These are phyloP conservation scores for Oscheius onirici DNA, from an alignment of 2,888 invertebrate species.

Conservation along the genomic window DNA sequence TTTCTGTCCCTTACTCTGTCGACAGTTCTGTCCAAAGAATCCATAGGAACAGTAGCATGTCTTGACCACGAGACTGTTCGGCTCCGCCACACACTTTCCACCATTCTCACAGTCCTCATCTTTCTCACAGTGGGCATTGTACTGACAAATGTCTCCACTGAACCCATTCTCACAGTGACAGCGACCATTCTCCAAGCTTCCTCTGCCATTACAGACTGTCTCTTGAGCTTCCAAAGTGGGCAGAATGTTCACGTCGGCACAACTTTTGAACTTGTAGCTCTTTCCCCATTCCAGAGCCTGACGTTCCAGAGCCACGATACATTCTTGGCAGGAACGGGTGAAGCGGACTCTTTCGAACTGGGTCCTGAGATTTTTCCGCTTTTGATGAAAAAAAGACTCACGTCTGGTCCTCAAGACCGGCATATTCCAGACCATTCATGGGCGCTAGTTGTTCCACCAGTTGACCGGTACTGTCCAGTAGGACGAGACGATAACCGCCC, in stretches of 20 bases:
- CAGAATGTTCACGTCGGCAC: slow-evolving; percentile 81
- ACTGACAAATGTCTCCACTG: slow-evolving; percentile 86
- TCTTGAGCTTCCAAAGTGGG: neutral
- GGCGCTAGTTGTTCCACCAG: slow-evolving; percentile 55
- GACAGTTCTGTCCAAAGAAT: slow-evolving; percentile 65
- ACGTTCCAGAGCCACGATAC: slow-evolving; percentile 86
- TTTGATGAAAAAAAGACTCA: slow-evolving; percentile 20
- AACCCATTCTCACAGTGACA: slow-evolving; percentile 76
- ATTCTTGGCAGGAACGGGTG: slow-evolving; percentile 73
- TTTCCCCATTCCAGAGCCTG: slow-evolving; percentile 90
- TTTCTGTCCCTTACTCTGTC: slow-evolving; percentile 46
- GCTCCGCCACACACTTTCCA: slow-evolving; percentile 61
- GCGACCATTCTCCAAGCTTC: slow-evolving; percentile 31
- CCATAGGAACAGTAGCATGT: slow-evolving; percentile 66
- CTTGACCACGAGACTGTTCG: slow-evolving; percentile 43
- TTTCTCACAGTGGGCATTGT: slow-evolving; percentile 72
- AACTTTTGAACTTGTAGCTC: slow-evolving; percentile 88
- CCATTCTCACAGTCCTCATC: slow-evolving; percentile 65
- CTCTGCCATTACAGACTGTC: slow-evolving; percentile 24
- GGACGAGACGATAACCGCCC: slow-evolving; percentile 58
- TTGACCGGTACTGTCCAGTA: slow-evolving; percentile 54
- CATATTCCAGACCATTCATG: slow-evolving; percentile 40
- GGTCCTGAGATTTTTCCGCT: slow-evolving; percentile 31
- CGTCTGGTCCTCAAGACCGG: slow-evolving; percentile 39
- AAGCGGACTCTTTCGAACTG: slow-evolving; percentile 45